Conservation (phyloP, 2,113 vertebrate genomes). For the Psittacula cyanocephala region DNA sequence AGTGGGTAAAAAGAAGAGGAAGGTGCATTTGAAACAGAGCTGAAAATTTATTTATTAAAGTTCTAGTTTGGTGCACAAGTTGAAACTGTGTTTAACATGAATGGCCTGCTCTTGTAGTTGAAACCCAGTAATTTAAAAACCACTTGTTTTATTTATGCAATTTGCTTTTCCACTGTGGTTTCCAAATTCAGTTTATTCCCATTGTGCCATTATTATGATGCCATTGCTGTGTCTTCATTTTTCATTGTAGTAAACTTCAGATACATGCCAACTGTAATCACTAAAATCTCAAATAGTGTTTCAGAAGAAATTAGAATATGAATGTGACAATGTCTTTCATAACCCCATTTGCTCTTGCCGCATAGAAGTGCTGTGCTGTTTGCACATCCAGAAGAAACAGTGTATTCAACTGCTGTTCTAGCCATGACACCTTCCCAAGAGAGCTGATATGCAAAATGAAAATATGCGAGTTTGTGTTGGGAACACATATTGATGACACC, state of each 20-base stretch:
- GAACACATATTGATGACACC: rapidly evolving
- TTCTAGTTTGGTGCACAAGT: background rate
- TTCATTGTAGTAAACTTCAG: background rate
- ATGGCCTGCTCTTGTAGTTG: background rate
- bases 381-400: background rate
- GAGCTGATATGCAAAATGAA: background rate
- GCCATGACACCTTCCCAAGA: background rate
- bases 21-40: background rate
- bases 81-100: background rate
- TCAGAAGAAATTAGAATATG: background rate
- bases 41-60: background rate
- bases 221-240: background rate
- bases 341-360: background rate
- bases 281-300: background rate
- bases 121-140: background rate
- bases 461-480: background rate
- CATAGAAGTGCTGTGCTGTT: background rate
- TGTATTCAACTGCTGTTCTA: background rate
- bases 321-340: background rate
- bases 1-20: background rate
- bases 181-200: background rate
- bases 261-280: background rate
- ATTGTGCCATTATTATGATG: background rate
- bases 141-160: background rate
- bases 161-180: background rate